phyloP scores from a whole-genome alignment of 2,888 invertebrate genomes.

The Capitulum mitella region DNA sequence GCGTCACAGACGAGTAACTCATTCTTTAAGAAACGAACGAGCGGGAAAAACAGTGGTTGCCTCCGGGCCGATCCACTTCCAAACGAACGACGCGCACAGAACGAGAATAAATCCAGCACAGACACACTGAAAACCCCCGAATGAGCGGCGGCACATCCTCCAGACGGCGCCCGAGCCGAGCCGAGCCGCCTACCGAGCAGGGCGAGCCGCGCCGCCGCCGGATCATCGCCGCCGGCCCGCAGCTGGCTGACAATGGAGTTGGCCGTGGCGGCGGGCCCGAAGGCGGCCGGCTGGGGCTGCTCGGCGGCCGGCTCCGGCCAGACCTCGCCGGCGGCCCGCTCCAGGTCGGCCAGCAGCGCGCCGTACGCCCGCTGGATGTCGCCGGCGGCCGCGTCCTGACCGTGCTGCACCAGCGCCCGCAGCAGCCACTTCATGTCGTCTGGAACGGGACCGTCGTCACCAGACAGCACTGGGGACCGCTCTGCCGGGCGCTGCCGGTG shows the following conservation, averaged over 20 bases:
- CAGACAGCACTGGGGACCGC: no score
- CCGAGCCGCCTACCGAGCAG: background rate
- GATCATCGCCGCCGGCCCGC: background rate
- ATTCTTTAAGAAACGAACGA: no score
- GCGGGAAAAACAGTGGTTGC: no score
- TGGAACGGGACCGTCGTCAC: background rate
- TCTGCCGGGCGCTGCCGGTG: no score
- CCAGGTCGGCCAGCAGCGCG: background rate
- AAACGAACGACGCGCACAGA: no score
- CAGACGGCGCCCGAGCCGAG: no score
- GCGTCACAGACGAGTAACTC: no score
- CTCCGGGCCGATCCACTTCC: no score
- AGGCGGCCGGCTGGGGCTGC: background rate
- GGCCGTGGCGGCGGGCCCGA: background rate
- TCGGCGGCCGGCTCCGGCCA: background rate
- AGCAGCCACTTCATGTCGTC: background rate
- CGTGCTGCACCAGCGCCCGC: background rate
- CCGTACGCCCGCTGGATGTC: background rate
- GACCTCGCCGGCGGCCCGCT: background rate
- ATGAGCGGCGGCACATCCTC: no score
- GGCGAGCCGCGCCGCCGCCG: background rate
- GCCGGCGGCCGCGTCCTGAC: background rate
- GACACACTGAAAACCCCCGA: no score
- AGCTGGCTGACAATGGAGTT: background rate
- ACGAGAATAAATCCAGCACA: no score